A percentile compares a stretch with the other conserved stretches of the same genome.
Evolutionary conservation across 2,888 invertebrate genomes (phyloP).

Genomic region (Boloria euphrosyne): DNA sequence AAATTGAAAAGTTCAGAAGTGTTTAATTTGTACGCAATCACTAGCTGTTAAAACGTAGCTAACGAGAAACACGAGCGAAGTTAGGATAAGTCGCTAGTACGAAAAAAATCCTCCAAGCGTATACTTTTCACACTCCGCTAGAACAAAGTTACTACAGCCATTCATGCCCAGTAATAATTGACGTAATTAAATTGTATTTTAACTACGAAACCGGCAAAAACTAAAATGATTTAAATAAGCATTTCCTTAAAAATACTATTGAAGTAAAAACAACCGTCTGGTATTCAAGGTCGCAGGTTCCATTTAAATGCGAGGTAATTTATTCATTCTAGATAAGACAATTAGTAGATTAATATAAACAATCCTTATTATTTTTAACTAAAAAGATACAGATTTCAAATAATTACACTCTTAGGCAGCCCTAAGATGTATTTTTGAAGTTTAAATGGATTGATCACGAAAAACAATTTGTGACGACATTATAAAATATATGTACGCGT

Average conservation of each 20-base stretch:
- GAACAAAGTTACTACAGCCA: conserved; percentile 4
- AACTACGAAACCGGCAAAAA: conserved; percentile 6
- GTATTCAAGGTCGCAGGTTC: conserved; percentile 1
- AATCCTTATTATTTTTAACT: too few relatives aligned
- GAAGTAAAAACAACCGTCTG: conserved; percentile 5
- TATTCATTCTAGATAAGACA: not conserved
- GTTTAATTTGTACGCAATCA: too few relatives aligned
- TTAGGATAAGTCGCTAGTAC: not conserved
- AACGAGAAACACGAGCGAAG: too few relatives aligned
- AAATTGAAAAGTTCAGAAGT: too few relatives aligned
- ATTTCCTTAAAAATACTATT: conserved; percentile 1
- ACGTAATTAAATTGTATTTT: conserved; percentile 15
- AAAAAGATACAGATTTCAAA: too few relatives aligned
- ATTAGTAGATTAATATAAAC: too few relatives aligned
- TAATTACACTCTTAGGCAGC: too few relatives aligned
- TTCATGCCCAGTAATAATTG: conserved; percentile 5
- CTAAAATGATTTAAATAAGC: conserved; percentile 1
- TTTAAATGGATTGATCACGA: too few relatives aligned
- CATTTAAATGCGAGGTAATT: not conserved
- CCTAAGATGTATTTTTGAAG: too few relatives aligned
- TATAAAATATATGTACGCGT: too few relatives aligned
- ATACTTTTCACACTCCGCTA: not conserved
- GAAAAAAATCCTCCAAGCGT: conserved; percentile 12
- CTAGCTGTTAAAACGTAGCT: too few relatives aligned
- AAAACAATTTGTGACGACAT: too few relatives aligned